phyloP scores from a whole-genome alignment of 2,113 vertebrate genomes.

The Poeciliopsis occidentalis region DNA sequence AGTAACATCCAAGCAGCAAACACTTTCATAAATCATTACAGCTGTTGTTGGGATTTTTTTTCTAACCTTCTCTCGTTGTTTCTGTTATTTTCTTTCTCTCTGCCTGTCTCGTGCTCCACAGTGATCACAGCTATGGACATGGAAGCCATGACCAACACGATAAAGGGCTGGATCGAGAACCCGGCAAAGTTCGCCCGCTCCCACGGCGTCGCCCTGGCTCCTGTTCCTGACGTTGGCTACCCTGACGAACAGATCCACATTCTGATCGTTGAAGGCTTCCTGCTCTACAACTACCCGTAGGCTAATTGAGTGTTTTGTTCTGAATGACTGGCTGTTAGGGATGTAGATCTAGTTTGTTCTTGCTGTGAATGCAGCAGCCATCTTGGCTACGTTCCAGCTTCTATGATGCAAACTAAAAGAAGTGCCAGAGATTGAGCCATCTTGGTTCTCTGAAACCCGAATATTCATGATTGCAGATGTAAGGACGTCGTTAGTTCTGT shows the following conservation, averaged over 20 bases:
- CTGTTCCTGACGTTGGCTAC: slow-evolving; percentile 43
- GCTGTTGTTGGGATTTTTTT: background rate
- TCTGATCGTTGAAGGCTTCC: slow-evolving; percentile 84
- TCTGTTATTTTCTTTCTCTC: background rate
- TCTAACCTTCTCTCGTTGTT: slow-evolving; percentile 1
- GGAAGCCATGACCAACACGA: slow-evolving; percentile 84
- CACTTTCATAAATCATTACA: slow-evolving; percentile 7
- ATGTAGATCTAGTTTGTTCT: background rate
- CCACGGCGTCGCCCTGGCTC: slow-evolving; percentile 74
- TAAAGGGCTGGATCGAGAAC: slow-evolving; percentile 83
- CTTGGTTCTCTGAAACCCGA: background rate
- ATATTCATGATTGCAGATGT: background rate
- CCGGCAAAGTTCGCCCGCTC: slow-evolving; percentile 84
- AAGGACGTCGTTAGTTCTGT: background rate
- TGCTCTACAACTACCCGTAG: slow-evolving; percentile 84
- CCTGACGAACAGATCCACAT: slow-evolving; percentile 76
- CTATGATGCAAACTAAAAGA: too few species aligned
- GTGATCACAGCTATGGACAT: slow-evolving; percentile 84
- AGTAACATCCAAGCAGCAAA: slow-evolving; percentile 10
- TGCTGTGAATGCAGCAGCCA: background rate
- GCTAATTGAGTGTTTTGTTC: slow-evolving; percentile 4
- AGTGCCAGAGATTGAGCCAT: background rate
- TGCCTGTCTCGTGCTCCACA: slow-evolving; percentile 35
- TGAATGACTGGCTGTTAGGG: background rate
- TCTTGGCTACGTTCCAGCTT: background rate